Percentiles rank a stretch among this genome's conserved stretches.
Conservation (phyloP, 2,797 vertebrate genomes). For the Carcharodon carcharias region DNA sequence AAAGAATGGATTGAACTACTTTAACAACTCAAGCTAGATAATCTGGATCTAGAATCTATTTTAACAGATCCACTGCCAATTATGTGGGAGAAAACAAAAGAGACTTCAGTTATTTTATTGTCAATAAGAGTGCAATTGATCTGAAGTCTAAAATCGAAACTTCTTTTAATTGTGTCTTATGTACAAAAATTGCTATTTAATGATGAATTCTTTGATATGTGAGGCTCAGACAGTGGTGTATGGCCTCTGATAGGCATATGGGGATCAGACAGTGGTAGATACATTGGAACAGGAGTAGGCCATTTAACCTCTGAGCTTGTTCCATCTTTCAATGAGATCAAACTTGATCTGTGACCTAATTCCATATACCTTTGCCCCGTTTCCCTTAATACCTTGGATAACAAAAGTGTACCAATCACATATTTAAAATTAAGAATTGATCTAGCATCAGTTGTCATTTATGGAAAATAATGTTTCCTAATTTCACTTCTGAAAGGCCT, state of each 20-base stretch:
- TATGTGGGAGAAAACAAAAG: neutral
- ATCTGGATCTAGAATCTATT: slow-evolving; percentile 24
- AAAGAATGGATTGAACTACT: slow-evolving; percentile 6
- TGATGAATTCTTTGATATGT: neutral
- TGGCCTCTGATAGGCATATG: neutral
- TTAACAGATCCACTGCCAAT: neutral
- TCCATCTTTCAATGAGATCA: neutral
- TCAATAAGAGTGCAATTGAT: neutral
- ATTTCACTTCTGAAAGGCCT: neutral
- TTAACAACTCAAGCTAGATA: neutral
- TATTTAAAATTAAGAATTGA: neutral
- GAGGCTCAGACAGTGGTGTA: neutral
- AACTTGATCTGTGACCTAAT: neutral
- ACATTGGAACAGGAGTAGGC: neutral
- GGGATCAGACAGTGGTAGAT: neutral
- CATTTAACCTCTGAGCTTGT: neutral
- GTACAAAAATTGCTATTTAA: neutral
- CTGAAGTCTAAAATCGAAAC: neutral
- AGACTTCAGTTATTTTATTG: neutral
- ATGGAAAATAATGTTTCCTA: neutral
- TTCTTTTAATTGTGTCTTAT: neutral
- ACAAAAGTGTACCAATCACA: neutral
- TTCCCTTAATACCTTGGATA: neutral
- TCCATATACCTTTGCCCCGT: neutral
- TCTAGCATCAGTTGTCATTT: neutral